Evolutionary conservation across 2,113 vertebrate genomes (phyloP), one percentile per base, ranked within the genome.

Genomic region (Astur gentilis): DNA sequence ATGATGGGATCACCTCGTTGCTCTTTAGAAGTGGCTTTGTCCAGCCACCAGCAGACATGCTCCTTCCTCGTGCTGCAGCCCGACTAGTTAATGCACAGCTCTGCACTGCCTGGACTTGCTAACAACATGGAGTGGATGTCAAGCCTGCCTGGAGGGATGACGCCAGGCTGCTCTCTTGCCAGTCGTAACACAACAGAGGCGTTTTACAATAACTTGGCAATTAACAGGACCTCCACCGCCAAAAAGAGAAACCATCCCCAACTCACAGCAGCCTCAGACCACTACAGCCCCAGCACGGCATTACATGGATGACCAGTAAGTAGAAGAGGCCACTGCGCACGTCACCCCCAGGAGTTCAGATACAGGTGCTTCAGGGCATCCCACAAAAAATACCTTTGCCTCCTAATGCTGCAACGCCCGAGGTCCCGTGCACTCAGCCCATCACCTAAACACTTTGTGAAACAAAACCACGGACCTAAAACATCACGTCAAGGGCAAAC

Each of bases 1-100:
- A 1, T 22, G 25, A 26, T 2, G 1, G 57, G 34, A 13, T n/a
- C 16, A 1, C 19, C 23, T 3, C 3, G 3, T 1, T 13, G 38
- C 25, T 34, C 27, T 20, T 49, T 7, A 32, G 32, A 11, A 5
- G 25, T 11, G n/a, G n/a, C 42, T 58, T 27, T 14, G 50, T 26
- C 50, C 50, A 7, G 49, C 50, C 50, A 7, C 11, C 25, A 21
- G 36, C 29, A 29, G 27, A 50, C 6, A 1, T 19, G 5, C 34
- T 22, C 87, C 27, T 6, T 38, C 54, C 32, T 13, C 8, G 2
- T 3, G 6, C 38, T 27, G 36, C 69, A 60, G 62, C 70, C 31
- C 3, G 54, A 11, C 10, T 3, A 6, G 16, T 38, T 47, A 45
- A 26, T 7, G 25, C 0, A 17, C 9, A 0, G 26, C 64, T n/a